phyloP scores from a whole-genome alignment of 1,140 invertebrate species.

The Drosophila nikananu region DNA sequence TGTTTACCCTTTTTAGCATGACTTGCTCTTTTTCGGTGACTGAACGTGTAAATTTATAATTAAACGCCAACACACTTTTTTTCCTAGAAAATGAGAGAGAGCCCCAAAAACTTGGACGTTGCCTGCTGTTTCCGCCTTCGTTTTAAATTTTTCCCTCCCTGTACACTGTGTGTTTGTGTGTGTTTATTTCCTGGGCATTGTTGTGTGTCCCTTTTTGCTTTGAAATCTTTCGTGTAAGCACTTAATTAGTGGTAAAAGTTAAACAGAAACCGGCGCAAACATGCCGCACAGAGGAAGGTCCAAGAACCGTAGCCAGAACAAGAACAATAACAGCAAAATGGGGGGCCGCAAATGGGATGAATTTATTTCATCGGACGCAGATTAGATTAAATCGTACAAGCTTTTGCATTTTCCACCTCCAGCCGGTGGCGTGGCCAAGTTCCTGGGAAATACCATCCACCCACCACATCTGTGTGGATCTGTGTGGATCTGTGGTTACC shows the following conservation, averaged over 20 bases:
- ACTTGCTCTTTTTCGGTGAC: slow-evolving; percentile 72
- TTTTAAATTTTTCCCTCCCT: slow-evolving; percentile 52
- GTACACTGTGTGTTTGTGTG: slow-evolving; percentile 25
- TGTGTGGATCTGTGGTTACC: slow-evolving; percentile 18
- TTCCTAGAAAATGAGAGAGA: slow-evolving; percentile 20
- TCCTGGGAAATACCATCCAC: background rate
- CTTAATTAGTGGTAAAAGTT: slow-evolving; percentile 83
- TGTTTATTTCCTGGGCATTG: slow-evolving; percentile 47
- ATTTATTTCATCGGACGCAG: slow-evolving; percentile 78
- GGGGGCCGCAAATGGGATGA: slow-evolving; percentile 55
- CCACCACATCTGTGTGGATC: slow-evolving; percentile 15
- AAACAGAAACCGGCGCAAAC: slow-evolving; percentile 67
- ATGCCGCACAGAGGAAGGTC: slow-evolving; percentile 18
- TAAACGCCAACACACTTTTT: slow-evolving; percentile 80
- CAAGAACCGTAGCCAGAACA: slow-evolving; percentile 46
- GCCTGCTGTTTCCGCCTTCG: slow-evolving; percentile 46
- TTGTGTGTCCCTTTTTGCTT: slow-evolving; percentile 70
- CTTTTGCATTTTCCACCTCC: slow-evolving; percentile 58
- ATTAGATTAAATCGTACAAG: slow-evolving; percentile 78
- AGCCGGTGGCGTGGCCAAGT: slow-evolving; percentile 3
- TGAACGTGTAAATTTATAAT: slow-evolving; percentile 81
- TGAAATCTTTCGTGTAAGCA: slow-evolving; percentile 80
- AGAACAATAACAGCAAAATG: slow-evolving; percentile 47
- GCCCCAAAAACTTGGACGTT: slow-evolving; percentile 41
- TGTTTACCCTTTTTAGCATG: slow-evolving; percentile 76